Conservation (phyloP, 1,140 invertebrate genomes). For the Rhyzopertha dominica region DNA sequence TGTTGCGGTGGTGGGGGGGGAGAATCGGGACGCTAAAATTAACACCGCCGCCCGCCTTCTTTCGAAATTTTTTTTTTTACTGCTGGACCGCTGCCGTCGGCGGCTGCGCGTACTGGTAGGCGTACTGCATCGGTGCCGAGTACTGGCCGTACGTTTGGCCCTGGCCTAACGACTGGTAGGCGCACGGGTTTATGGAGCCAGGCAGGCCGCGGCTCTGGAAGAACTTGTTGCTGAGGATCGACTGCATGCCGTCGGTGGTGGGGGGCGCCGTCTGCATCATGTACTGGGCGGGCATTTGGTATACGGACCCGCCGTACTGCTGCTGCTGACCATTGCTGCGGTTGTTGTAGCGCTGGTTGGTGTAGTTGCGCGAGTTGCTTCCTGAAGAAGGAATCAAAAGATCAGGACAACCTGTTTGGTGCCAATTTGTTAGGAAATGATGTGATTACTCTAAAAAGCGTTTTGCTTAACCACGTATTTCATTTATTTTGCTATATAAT, state of each 20-base stretch:
- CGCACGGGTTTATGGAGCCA: conserved; percentile 51
- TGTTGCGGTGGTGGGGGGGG: conserved; percentile 16
- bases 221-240: conserved; percentile 58
- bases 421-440: no score
- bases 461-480: no score
- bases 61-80: conserved; percentile 28
- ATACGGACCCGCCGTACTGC: conserved; percentile 47
- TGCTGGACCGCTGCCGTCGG: conserved; percentile 43
- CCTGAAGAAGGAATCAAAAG: no score
- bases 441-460: no score
- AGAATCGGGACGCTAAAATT: conserved; percentile 10
- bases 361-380: conserved; percentile 39
- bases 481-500: no score
- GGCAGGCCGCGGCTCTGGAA: conserved; percentile 55
- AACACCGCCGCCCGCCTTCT: conserved; percentile 6
- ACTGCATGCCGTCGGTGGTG: conserved; percentile 51
- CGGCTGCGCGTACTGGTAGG: conserved; percentile 49
- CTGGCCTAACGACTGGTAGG: conserved; percentile 55
- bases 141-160: conserved; percentile 50
- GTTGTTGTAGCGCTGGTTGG: conserved; percentile 41
- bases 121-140: conserved; percentile 33
- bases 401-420: no score
- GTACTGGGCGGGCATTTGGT: conserved; percentile 47
- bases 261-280: conserved; percentile 47
- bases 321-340: conserved; percentile 40